phyloP scores from a whole-genome alignment of 2,797 vertebrate genomes.

The Sparidentex hasta region DNA sequence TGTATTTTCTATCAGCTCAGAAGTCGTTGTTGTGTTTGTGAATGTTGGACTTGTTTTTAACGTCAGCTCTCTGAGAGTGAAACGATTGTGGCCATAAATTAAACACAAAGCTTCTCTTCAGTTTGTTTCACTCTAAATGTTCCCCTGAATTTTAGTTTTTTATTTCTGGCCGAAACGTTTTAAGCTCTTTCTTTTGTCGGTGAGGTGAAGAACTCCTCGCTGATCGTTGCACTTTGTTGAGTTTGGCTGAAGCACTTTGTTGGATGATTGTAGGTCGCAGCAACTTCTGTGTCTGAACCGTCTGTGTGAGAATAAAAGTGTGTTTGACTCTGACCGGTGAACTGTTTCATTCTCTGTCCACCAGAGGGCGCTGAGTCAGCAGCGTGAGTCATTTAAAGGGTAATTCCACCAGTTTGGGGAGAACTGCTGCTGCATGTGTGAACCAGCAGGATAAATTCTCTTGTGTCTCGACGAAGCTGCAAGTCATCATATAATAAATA shows the following conservation, averaged over 20 bases:
- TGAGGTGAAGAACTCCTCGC: not conserved
- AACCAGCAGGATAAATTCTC: too few species aligned
- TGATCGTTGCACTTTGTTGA: constrained; percentile 43
- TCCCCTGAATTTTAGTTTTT: not conserved
- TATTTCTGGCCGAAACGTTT: not conserved
- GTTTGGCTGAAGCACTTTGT: constrained; percentile 46
- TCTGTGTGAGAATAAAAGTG: constrained; percentile 24
- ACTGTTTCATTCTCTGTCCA: not conserved
- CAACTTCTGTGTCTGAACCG: constrained; percentile 3
- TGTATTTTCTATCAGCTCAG: constrained; percentile 53
- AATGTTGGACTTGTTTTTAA: not conserved
- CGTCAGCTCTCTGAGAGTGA: not conserved
- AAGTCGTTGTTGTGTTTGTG: constrained; percentile 13
- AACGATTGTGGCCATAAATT: constrained; percentile 7
- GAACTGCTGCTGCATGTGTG: not conserved
- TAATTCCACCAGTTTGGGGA: not conserved
- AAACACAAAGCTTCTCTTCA: not conserved
- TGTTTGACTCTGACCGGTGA: constrained; percentile 3
- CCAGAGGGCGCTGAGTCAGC: not conserved
- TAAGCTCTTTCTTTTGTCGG: not conserved
- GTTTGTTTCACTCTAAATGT: not conserved
- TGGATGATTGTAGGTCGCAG: not conserved
- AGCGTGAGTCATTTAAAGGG: too few species aligned
- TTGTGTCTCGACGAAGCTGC: too few species aligned
- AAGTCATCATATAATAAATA: too few species aligned